Evolutionary conservation across 2,113 vertebrate species (phyloP), one percentile per base, ranked within the genome.

Genomic region (Centropristis striata): DNA sequence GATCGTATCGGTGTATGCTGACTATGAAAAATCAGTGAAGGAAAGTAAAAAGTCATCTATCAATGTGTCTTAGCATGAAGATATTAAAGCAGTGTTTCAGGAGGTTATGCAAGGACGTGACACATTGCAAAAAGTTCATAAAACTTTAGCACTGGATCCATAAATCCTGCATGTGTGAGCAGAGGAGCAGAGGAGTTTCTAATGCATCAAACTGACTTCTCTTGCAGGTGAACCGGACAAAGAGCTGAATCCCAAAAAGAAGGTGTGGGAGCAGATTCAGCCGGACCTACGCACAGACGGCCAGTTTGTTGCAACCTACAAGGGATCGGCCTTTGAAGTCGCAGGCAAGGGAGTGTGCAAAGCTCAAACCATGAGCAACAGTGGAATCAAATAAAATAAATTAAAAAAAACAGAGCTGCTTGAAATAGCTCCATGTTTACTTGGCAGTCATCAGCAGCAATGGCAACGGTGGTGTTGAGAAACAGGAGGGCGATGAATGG

Each of bases 211-310:
- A 83, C 42, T 53, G 8, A 25, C 13, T 36, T 85, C 20, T 46
- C 55, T 55, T 81, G 25, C 86, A 99, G 98, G 98, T 90, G 97
- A 98, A 58, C 97, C 98, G 10, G 98, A 99, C 86, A 98, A 97
- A 86, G 98, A 99, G 78, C 95, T 99, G 79, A 99, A 99, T 92
- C 97, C 98, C 57, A 99, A 99, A 92, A 99, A 98, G 95, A 99
- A 99, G 92, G 97, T 97, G 12, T 99, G 98, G 98, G 98, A 99
- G 88, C 97, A 97, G 85, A 94, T 99, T 81, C 98, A 99, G 79
- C 97, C 98, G 3, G 97, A 99, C 72, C 95, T 99, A 65, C 93
- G 81, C 74, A 99, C 98, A 3, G 94, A 97, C 73, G 89, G 80
- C 32, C 92, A 96, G 25, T 97, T 96, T 78, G 94, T 99, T 75